A percentile compares a stretch with the other conserved stretches of the same genome.
phyloP scores from a whole-genome alignment of 1,140 invertebrate genomes.

The Hyposmocoma kahamanoa region DNA sequence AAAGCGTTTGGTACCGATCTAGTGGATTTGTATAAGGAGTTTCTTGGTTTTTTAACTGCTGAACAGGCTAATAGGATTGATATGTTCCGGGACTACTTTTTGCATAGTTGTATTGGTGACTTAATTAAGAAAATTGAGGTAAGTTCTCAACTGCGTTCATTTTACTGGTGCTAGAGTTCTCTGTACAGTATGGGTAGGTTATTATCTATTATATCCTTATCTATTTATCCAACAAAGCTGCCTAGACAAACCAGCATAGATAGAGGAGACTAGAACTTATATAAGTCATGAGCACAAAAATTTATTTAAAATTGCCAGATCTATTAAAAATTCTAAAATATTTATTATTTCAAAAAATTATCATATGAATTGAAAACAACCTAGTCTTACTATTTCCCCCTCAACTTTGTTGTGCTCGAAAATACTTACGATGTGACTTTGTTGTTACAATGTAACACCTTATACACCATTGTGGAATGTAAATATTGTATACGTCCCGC shows the following conservation, averaged over 20 bases:
- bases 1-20: conserved; percentile 23
- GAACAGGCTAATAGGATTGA: conserved; percentile 42
- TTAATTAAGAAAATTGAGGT: conserved; percentile 43
- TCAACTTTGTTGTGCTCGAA: too few species aligned
- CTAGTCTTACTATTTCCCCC: too few species aligned
- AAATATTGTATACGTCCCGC: too few species aligned
- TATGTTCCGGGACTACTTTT: conserved; percentile 45
- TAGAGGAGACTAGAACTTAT: neutral
- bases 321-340: too few species aligned
- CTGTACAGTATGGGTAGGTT: too few species aligned
- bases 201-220: neutral
- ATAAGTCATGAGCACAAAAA: neutral
- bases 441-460: too few species aligned
- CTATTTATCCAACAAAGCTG: neutral
- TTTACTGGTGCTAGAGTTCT: too few species aligned
- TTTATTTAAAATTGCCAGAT: too few species aligned
- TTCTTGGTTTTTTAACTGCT: conserved; percentile 41
- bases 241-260: neutral
- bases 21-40: conserved; percentile 41
- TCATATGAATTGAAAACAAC: too few species aligned
- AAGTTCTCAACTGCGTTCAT: conserved; percentile 11
- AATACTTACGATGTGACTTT: too few species aligned
- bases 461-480: too few species aligned
- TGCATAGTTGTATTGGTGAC: conserved; percentile 27
- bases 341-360: too few species aligned